Evolutionary conservation across 2,113 vertebrate genomes (phyloP).

Genomic region (Tringa solitaria): DNA sequence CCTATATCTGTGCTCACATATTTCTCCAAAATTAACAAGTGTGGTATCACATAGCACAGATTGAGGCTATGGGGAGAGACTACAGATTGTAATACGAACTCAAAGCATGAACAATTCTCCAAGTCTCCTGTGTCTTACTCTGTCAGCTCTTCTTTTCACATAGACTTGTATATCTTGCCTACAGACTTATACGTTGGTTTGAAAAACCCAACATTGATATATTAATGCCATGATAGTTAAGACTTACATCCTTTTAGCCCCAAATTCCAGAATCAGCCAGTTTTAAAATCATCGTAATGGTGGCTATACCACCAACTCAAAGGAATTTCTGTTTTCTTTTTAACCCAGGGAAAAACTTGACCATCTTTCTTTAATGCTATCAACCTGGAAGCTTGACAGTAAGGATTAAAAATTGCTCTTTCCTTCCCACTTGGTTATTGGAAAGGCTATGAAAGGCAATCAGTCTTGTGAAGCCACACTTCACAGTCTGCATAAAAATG

Average conservation of each 20-base stretch:
- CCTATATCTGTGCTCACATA: neutral
- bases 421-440: slow-evolving; percentile 78
- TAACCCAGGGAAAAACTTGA: slow-evolving; percentile 67
- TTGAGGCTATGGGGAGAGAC: neutral
- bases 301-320: slow-evolving; percentile 27
- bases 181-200: neutral
- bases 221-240: slow-evolving; percentile 11
- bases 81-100: neutral
- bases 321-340: slow-evolving; percentile 68
- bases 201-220: neutral
- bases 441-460: slow-evolving; percentile 82
- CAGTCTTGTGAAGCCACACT: slow-evolving; percentile 79
- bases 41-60: neutral
- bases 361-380: slow-evolving; percentile 77
- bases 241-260: slow-evolving; percentile 12
- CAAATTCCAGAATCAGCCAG: neutral
- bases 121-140: neutral
- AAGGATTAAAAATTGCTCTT: slow-evolving; percentile 82
- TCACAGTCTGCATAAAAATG: slow-evolving; percentile 81
- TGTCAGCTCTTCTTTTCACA: neutral
- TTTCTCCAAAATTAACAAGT: neutral
- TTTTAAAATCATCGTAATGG: slow-evolving; percentile 55
- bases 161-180: neutral
- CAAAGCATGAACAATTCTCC: neutral
- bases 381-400: slow-evolving; percentile 77